Conservation (phyloP, 2,797 vertebrate genomes). For the Furcifer pardalis region DNA sequence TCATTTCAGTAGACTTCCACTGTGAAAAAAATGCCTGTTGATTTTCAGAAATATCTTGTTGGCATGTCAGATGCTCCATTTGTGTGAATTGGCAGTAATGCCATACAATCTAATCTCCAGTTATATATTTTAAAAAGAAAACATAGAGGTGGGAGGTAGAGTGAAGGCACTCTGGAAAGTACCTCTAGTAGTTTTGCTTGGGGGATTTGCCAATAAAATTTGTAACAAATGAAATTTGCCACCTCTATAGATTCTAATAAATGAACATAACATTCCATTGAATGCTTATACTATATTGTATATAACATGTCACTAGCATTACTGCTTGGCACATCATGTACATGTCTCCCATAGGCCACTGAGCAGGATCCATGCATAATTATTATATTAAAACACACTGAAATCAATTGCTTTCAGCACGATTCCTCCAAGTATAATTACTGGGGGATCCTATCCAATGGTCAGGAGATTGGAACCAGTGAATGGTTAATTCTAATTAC, state of each 20-base stretch:
- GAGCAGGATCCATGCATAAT: no score
- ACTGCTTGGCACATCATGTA: no score
- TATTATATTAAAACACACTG: no score
- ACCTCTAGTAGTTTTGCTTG: background rate
- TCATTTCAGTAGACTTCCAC: conserved; percentile 11
- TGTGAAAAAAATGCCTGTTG: background rate
- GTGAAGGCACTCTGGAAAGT: background rate
- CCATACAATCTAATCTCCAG: background rate
- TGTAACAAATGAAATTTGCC: background rate
- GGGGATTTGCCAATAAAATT: background rate
- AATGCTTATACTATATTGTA: no score
- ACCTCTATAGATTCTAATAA: background rate
- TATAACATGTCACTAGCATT: no score
- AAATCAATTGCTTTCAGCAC: no score
- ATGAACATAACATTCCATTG: background rate
- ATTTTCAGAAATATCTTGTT: background rate
- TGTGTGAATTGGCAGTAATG: background rate
- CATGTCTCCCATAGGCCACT: no score
- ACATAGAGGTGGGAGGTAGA: background rate
- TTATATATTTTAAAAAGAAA: background rate
- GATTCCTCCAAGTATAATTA: no score
- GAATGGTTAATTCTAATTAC: no score
- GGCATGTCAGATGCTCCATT: background rate
- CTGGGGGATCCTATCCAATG: no score
- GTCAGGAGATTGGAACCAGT: no score